Evolutionary conservation across 1,140 invertebrate genomes (phyloP).

Genomic region (Diuraphis noxia): DNA sequence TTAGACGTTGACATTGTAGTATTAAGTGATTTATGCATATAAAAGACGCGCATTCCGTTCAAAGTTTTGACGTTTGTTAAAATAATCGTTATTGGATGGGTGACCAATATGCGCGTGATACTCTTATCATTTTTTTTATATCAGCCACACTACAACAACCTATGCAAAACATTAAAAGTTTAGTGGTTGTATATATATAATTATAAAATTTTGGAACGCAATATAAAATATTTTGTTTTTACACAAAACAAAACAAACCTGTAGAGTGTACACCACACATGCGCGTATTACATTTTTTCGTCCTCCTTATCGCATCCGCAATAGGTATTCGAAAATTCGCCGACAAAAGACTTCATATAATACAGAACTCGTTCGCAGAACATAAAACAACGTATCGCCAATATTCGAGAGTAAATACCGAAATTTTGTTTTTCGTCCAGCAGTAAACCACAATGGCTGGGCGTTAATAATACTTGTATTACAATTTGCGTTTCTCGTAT

Average conservation of each 20-base stretch:
- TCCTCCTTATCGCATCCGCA: neutral
- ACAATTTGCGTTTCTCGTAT: constrained; percentile 25
- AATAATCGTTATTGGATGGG: neutral
- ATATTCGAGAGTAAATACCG: constrained; percentile 47
- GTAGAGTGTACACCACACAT: neutral
- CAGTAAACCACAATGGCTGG: constrained; percentile 48
- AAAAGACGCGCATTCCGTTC: neutral
- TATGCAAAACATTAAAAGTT: neutral
- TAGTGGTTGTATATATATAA: neutral
- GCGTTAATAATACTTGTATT: constrained; percentile 51
- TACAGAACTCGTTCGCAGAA: constrained; percentile 32
- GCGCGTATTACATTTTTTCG: neutral
- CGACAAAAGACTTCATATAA: constrained; percentile 44
- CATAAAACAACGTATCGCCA: constrained; percentile 44
- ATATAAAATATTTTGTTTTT: neutral
- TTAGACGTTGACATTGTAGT: neutral
- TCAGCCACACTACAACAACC: neutral
- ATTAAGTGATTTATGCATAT: neutral
- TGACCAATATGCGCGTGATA: neutral
- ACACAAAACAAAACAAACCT: constrained; percentile 13
- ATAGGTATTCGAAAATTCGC: constrained; percentile 14
- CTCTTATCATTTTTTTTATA: neutral
- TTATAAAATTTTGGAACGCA: neutral
- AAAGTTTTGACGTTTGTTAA: neutral
- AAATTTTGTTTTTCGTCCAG: constrained; percentile 32